Conservation (phyloP, 2,113 vertebrate genomes). For the Stomatorhinus ivindoensis region DNA sequence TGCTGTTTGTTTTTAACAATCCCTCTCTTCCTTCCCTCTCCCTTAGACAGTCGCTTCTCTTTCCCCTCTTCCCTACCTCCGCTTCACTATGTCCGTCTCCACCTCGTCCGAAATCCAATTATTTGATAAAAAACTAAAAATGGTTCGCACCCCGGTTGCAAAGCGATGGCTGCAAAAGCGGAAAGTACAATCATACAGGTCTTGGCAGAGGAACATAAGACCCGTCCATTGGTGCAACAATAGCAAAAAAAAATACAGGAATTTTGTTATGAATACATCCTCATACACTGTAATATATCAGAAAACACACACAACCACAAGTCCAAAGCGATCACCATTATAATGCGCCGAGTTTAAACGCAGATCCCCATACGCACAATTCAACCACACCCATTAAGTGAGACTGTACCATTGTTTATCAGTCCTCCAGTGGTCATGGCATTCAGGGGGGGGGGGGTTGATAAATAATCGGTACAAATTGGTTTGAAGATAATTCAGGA, state of each 20-base stretch:
- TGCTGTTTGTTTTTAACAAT: slow-evolving; percentile 42
- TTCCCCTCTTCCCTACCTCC: slow-evolving; percentile 18
- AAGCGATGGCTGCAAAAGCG: neutral
- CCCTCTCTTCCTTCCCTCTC: slow-evolving; percentile 42
- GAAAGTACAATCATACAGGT: slow-evolving; percentile 25
- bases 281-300: neutral
- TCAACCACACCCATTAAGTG: slow-evolving; percentile 58
- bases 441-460: neutral
- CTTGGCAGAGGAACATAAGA: slow-evolving; percentile 21
- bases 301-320: neutral
- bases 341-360: slow-evolving; percentile 41
- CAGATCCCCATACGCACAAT: slow-evolving; percentile 42
- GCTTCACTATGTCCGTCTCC: slow-evolving; percentile 28
- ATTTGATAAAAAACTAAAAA: slow-evolving; percentile 18
- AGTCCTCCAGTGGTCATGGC: slow-evolving; percentile 17
- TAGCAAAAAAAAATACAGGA: neutral
- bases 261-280: neutral
- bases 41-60: slow-evolving; percentile 41
- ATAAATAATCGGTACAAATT: neutral
- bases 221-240: slow-evolving; percentile 29
- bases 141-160: neutral
- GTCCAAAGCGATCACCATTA: slow-evolving; percentile 29
- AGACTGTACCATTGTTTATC: slow-evolving; percentile 39
- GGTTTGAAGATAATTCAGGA: neutral
- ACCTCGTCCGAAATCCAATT: slow-evolving; percentile 31